These are phyloP conservation scores for Circaetus cinerascens DNA, from an alignment of 2,113 vertebrate genomes.

Conservation along the genomic window DNA sequence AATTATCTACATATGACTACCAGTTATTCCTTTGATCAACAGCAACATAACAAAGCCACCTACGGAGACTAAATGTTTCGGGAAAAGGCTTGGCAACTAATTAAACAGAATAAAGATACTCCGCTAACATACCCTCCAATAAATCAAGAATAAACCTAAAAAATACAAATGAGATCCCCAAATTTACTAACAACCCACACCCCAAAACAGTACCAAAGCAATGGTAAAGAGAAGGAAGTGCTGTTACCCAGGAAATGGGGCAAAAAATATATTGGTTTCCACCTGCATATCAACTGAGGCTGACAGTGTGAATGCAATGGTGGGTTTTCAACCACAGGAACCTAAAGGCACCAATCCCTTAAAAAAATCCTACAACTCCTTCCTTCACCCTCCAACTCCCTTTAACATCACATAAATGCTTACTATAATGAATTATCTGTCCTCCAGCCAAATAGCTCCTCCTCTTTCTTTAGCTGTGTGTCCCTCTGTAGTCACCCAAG, in stretches of 20 bases:
- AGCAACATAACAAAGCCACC: not conserved
- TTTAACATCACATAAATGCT: not conserved
- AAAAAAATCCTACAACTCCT: not conserved
- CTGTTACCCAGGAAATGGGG: not conserved
- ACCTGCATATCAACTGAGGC: not conserved
- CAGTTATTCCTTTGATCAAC: not conserved
- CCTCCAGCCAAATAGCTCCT: not conserved
- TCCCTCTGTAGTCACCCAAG: not conserved
- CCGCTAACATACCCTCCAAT: not conserved
- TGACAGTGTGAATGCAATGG: not conserved
- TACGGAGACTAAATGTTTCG: not conserved
- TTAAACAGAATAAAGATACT: not conserved
- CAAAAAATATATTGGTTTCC: not conserved
- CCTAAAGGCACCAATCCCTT: not conserved
- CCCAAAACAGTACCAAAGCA: not conserved
- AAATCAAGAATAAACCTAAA: not conserved
- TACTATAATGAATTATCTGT: not conserved
- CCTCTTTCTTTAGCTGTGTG: not conserved
- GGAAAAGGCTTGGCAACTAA: not conserved
- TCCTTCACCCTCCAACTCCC: not conserved
- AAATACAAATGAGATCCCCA: not conserved
- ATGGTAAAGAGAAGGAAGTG: not conserved
- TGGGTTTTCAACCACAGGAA: not conserved
- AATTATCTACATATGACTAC: not conserved
- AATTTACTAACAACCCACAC: not conserved